These are phyloP conservation scores for Protonemura montana DNA, from an alignment of 2,888 invertebrate genomes.

Conservation along the genomic window DNA sequence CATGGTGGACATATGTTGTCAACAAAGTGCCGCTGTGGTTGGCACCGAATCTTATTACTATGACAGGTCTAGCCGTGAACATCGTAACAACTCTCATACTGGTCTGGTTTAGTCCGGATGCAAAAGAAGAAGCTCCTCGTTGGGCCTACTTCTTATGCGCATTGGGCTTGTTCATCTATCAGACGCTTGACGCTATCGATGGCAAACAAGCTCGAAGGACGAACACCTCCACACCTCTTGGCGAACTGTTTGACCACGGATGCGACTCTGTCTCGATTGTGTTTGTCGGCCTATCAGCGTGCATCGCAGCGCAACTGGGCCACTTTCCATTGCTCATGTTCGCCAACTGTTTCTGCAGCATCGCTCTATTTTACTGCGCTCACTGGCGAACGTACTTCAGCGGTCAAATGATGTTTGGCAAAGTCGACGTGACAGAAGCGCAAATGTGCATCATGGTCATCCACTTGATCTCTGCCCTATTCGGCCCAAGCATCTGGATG, in stretches of 20 bases:
- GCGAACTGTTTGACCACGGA: constrained; percentile 99
- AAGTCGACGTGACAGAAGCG: constrained; percentile 97
- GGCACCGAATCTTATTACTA: constrained; percentile 97
- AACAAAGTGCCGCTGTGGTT: constrained; percentile 91
- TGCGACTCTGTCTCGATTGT: constrained; percentile 99
- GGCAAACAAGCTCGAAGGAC: constrained; percentile 98
- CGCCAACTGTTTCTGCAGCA: constrained; percentile 92
- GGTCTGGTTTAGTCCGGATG: constrained; percentile 92
- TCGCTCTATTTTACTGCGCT: constrained; percentile 96
- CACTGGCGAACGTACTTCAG: constrained; percentile 99
- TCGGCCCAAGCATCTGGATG: constrained; percentile 89
- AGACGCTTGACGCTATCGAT: constrained; percentile 98
- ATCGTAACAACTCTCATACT: constrained; percentile 90
- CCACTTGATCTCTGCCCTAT: constrained; percentile 83
- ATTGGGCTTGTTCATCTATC: constrained; percentile 93
- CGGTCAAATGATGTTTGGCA: constrained; percentile 86
- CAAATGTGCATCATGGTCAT: constrained; percentile 92
- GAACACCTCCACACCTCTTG: constrained; percentile 88
- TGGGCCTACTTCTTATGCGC: constrained; percentile 95
- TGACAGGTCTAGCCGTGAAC: constrained; percentile 90
- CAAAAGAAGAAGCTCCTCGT: constrained; percentile 83
- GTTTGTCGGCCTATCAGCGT: constrained; percentile 96
- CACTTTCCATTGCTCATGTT: constrained; percentile 93
- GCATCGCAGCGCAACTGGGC: constrained; percentile 92
- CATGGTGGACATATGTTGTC: constrained; percentile 97